Conservation (phyloP, 2,113 vertebrate species). For the Pedetes capensis region DNA sequence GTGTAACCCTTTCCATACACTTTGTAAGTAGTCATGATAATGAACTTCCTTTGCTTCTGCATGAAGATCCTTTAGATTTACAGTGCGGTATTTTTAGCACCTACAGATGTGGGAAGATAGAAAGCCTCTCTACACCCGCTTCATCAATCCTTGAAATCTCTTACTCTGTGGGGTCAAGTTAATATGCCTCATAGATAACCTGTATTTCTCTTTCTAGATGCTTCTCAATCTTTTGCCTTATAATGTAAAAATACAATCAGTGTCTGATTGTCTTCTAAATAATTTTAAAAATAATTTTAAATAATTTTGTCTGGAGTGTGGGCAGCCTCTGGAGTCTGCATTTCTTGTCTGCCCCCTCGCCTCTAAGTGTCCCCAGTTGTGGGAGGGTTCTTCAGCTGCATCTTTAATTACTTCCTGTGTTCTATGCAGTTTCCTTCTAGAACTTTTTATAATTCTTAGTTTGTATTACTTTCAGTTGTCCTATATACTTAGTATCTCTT, state of each 20-base stretch:
- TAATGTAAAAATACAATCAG: not conserved
- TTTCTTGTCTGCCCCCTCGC: not conserved
- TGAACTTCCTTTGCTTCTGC: not conserved
- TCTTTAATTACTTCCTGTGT: conserved; percentile 7
- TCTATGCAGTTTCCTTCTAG: not conserved
- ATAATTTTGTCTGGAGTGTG: not conserved
- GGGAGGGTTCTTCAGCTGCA: not conserved
- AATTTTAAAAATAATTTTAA: not conserved
- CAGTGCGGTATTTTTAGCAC: not conserved
- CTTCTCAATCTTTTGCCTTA: not conserved
- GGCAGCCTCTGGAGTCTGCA: not conserved
- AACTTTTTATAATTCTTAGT: not conserved
- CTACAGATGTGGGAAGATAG: too few species aligned
- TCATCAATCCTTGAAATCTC: not conserved
- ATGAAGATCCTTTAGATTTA: not conserved
- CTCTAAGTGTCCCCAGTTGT: not conserved
- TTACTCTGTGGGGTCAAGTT: not conserved
- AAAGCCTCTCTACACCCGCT: not conserved
- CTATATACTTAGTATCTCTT: not conserved
- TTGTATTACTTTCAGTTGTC: not conserved
- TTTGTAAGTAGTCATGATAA: not conserved
- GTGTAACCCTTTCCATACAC: not conserved
- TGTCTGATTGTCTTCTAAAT: not conserved
- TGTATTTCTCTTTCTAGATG: not conserved
- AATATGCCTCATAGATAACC: not conserved